Percentiles rank a stretch among this genome's conserved stretches.
phyloP scores from a whole-genome alignment of 2,113 vertebrate species.

The Podarcis raffonei region DNA sequence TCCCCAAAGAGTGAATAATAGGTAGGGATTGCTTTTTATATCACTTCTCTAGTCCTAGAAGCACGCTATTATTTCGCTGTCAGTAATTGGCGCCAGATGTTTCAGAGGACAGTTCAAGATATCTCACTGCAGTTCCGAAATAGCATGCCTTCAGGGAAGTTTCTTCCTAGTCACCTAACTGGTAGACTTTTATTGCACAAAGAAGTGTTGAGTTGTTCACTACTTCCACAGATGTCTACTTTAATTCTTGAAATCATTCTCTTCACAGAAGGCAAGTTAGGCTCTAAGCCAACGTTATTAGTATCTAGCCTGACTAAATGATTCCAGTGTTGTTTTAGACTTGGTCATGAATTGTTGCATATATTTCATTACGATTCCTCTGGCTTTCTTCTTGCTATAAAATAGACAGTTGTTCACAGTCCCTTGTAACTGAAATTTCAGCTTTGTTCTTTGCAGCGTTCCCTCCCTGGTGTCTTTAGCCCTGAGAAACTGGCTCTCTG shows the following conservation, averaged over 20 bases:
- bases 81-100: not conserved
- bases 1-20: slow-evolving; percentile 1
- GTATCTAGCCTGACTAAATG: not conserved
- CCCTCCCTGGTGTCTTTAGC: not conserved
- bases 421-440: not conserved
- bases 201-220: not conserved
- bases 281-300: not conserved
- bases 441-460: not conserved
- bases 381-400: not conserved
- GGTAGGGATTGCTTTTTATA: fast-evolving
- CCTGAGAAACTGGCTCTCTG: not conserved
- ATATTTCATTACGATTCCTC: not conserved
- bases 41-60: not conserved
- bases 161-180: slow-evolving; percentile 8
- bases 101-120: slow-evolving; percentile 11
- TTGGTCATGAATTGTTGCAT: not conserved
- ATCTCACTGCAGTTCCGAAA: not conserved
- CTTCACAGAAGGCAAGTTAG: not conserved
- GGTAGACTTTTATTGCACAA: not conserved
- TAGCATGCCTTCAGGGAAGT: slow-evolving; percentile 1
- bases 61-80: not conserved
- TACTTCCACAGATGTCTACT: not conserved
- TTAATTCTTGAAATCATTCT: not conserved
- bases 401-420: slow-evolving; percentile 2
- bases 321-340: not conserved